These are phyloP conservation scores for Theonella swinhoei DNA, from an alignment of 37 sponge, comb jelly and placozoan species.

Conservation along the genomic window DNA sequence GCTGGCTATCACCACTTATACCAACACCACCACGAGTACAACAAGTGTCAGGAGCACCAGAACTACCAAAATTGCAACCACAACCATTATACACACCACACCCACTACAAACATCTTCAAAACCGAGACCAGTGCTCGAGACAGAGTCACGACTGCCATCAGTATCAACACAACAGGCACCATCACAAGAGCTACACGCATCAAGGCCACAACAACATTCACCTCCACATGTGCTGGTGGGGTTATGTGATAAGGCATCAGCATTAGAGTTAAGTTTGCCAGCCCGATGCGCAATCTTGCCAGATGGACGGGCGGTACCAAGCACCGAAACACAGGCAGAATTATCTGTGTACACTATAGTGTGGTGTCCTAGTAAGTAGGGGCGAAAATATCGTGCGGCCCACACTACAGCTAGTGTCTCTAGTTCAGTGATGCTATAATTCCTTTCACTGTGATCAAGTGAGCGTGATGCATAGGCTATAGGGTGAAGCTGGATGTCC, in stretches of 20 bases:
- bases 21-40: neutral
- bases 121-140: neutral
- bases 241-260: conserved; percentile 51
- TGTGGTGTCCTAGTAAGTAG: conserved; percentile 13
- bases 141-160: neutral
- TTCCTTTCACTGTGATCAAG: conserved; percentile 8
- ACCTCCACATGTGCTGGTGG: neutral
- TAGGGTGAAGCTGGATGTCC: conserved; percentile 24
- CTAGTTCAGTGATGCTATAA: conserved; percentile 29
- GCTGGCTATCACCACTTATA: neutral
- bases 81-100: neutral
- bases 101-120: too few species aligned
- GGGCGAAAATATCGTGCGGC: conserved; percentile 10
- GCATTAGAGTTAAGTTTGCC: conserved; percentile 36
- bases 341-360: conserved; percentile 31
- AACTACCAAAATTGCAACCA: neutral
- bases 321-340: conserved; percentile 42
- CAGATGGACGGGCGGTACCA: conserved; percentile 37
- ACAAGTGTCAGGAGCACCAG: neutral
- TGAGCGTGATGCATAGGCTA: conserved; percentile 45
- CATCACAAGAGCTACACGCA: neutral
- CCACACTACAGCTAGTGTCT: conserved; percentile 42
- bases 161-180: neutral
- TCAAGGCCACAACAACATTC: neutral
- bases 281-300: conserved; percentile 39